phyloP scores from a whole-genome alignment of 2,113 vertebrate species.

The Percina caprodes region DNA sequence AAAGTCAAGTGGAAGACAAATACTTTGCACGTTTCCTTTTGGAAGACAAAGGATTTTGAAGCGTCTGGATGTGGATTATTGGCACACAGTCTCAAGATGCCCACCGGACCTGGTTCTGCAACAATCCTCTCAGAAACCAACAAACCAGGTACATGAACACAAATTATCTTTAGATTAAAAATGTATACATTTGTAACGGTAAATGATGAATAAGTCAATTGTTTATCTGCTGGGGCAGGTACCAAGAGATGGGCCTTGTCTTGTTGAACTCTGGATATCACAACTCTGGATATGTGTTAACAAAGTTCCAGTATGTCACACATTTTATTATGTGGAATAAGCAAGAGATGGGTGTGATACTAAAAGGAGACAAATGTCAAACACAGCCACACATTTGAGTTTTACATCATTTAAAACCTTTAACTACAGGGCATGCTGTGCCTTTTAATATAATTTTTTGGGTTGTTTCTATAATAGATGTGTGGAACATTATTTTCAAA shows the following conservation, averaged over 20 bases:
- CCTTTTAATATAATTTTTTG: background rate
- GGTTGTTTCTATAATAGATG: background rate
- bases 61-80: background rate
- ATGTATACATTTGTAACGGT: background rate
- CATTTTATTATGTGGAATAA: too few species aligned
- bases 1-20: constrained; percentile 36
- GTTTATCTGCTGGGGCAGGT: too few species aligned
- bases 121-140: constrained; percentile 8
- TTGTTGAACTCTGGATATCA: background rate
- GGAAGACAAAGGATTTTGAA: background rate
- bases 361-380: too few species aligned
- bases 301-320: background rate
- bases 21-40: background rate
- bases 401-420: too few species aligned
- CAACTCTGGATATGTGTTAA: background rate
- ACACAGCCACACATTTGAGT: too few species aligned
- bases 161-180: background rate
- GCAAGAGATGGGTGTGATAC: too few species aligned
- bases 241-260: background rate
- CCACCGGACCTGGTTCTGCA: constrained; percentile 15
- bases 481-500: too few species aligned
- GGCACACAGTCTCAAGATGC: constrained; percentile 39
- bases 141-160: constrained; percentile 59
- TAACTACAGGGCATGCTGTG: too few species aligned
- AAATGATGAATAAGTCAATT: background rate